Conservation (phyloP, 2,888 invertebrate genomes). For the Megaustenia siamemsis region DNA sequence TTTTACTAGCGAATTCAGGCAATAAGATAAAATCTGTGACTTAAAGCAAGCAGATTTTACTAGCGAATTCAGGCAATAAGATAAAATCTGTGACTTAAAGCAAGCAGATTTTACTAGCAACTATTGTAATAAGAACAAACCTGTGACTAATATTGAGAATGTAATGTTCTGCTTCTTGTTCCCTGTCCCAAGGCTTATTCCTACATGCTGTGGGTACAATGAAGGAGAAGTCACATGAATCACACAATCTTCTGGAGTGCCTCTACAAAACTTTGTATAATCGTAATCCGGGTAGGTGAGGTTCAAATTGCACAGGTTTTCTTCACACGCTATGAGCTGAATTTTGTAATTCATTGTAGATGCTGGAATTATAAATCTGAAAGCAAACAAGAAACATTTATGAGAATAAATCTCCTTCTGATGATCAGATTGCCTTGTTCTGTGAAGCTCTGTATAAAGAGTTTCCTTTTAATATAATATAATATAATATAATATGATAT, state of each 20-base stretch:
- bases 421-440: too few relatives aligned
- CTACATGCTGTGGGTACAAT: slow-evolving; percentile 30
- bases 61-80: too few relatives aligned
- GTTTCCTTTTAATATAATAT: neutral
- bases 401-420: neutral
- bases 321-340: slow-evolving; percentile 35
- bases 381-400: neutral
- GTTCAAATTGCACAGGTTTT: slow-evolving; percentile 39
- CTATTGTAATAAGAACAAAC: too few relatives aligned
- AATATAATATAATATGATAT: too few relatives aligned
- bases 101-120: too few relatives aligned
- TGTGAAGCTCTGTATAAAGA: too few relatives aligned
- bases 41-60: too few relatives aligned
- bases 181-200: neutral
- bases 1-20: too few relatives aligned
- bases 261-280: neutral
- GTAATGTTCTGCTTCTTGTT: neutral
- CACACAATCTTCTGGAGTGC: slow-evolving; percentile 19
- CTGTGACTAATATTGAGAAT: slow-evolving; percentile 18
- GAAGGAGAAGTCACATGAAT: slow-evolving; percentile 38
- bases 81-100: too few relatives aligned
- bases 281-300: slow-evolving; percentile 8
- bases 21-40: too few relatives aligned
- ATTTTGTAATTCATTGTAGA: slow-evolving; percentile 33
- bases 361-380: slow-evolving; percentile 47